Percentiles rank a stretch among this genome's conserved stretches.
Evolutionary conservation across 1,140 invertebrate genomes (phyloP).

Genomic region (Odontomachus brunneus): DNA sequence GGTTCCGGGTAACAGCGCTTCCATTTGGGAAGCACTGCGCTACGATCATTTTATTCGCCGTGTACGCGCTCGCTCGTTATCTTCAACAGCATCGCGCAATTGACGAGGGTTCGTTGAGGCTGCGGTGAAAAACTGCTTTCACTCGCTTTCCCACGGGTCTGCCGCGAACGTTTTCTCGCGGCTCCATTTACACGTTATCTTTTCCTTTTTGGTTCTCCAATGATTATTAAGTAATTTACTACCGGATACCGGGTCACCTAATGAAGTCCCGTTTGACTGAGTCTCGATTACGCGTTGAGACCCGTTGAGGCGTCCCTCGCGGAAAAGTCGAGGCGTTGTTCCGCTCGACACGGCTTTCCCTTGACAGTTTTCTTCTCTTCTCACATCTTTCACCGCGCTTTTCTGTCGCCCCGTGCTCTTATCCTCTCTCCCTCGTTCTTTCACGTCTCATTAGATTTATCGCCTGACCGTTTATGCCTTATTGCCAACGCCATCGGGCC

Average conservation of each 20-base stretch:
- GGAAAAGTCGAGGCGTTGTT: too few species aligned
- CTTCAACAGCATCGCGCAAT: slow-evolving; percentile 27
- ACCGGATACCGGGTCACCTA: background rate
- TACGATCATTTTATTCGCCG: slow-evolving; percentile 10
- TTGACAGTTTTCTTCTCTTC: background rate
- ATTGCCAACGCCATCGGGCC: background rate
- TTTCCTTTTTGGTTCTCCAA: slow-evolving; percentile 2
- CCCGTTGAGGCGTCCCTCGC: too few species aligned
- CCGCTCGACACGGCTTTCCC: background rate
- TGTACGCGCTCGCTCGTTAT: slow-evolving; percentile 37
- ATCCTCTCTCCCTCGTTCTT: background rate
- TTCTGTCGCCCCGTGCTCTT: background rate
- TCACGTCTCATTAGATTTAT: background rate
- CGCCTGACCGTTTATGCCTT: background rate
- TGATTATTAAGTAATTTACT: slow-evolving; percentile 43
- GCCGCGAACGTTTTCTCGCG: slow-evolving; percentile 25
- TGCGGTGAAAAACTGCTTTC: slow-evolving; percentile 64
- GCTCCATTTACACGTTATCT: slow-evolving; percentile 6
- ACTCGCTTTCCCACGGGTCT: slow-evolving; percentile 63
- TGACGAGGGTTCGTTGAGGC: slow-evolving; percentile 18
- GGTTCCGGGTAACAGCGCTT: slow-evolving; percentile 5
- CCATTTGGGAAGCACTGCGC: slow-evolving; percentile 23
- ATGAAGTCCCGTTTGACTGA: too few species aligned
- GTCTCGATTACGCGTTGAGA: background rate
- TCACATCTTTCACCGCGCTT: background rate